Conservation (phyloP, 2,113 vertebrate genomes). For the Phoenicopterus ruber region DNA sequence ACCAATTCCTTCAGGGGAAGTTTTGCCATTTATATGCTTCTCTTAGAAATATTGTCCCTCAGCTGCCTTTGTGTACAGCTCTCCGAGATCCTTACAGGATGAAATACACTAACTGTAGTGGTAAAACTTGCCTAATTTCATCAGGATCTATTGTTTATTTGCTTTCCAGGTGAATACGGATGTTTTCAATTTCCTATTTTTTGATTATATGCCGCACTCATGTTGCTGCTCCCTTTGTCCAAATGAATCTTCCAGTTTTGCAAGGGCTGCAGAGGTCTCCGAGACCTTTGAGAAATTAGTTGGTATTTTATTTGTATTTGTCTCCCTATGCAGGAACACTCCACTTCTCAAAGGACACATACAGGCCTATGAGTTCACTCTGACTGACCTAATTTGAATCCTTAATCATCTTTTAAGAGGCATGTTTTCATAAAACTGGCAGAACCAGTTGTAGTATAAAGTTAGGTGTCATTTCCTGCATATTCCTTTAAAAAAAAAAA, state of each 20-base stretch:
- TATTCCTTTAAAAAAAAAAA: neutral
- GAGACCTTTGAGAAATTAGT: neutral
- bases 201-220: neutral
- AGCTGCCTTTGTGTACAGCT: neutral
- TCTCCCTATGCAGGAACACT: neutral
- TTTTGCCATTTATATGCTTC: neutral
- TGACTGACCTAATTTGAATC: conserved; percentile 35
- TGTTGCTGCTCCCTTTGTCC: neutral
- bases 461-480: conserved; percentile 7
- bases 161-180: neutral
- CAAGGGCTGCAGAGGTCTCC: neutral
- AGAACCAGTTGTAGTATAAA: conserved; percentile 17
- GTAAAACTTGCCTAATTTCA: neutral
- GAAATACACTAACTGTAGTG: neutral
- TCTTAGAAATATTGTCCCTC: neutral
- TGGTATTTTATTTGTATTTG: neutral
- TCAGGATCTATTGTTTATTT: neutral
- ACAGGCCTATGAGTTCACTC: neutral
- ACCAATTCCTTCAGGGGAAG: neutral
- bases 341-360: neutral
- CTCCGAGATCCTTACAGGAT: neutral
- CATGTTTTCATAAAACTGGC: conserved; percentile 37
- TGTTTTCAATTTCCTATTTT: neutral
- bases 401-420: conserved; percentile 10
- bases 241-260: neutral